Evolutionary conservation across 2,113 vertebrate species (phyloP), one percentile per base, ranked within the genome.

Genomic region (Chamaea fasciata): DNA sequence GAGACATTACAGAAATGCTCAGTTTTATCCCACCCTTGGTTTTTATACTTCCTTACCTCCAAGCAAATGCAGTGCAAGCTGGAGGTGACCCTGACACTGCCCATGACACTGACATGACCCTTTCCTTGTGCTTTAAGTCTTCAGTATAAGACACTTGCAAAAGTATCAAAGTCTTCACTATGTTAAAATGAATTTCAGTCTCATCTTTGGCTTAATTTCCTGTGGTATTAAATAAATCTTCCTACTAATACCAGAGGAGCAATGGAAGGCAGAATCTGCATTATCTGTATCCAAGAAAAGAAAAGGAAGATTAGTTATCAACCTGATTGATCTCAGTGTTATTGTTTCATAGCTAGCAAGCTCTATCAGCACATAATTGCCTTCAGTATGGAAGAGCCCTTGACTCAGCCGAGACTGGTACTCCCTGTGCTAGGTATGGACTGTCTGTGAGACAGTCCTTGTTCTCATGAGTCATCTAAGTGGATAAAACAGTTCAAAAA

Each of bases 381-480:
- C 55, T 63, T 65, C 5, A 6, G 3, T 2, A 1, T 26, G 35
- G 89, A 93, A 77, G 88, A 86, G 68, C 64, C 79, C 92, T 81
- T 89, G 86, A 90, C 79, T 95, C 82, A 95, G 47, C 55, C 44
- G 68, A 64, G 93, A 4, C 60, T 55, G 85, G 75, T 33, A 80
- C 90, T 93, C 22, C 37, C 41, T 90, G 90, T 90, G 73, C 85
- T 42, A 30, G 60, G 41, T 41, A 78, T 3, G 8, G 64, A 55
- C 9, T 22, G 2, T 44, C 50, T 74, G 5, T 10, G 68, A 75
- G 69, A 49, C n/a, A 67, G 63, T 59, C 63, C 85, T 83, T 90
- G 71, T 86, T 71, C 85, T 60, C 26, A 11, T 94, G 90, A 97
- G 47, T 93, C 85, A 96, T 71, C 56, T 64, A 64, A 90, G 60